Base-by-base conservation (phyloP, 1,140 invertebrate genomes). In the Hestina assimilis region DNA sequence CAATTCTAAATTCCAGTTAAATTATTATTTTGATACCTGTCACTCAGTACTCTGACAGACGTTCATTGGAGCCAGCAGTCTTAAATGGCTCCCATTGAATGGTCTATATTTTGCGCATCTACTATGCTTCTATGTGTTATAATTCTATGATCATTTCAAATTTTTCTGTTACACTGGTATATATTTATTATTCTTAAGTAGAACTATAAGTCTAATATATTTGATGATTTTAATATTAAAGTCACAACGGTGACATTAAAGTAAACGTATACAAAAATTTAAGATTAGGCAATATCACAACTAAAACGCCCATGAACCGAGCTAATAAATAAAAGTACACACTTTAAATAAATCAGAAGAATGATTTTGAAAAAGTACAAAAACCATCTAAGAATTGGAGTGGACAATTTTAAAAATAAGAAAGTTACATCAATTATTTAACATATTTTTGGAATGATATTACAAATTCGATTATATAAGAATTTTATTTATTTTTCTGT, bases 231-330 rank as follows among this genome's bases (percentile, higher is more conserved):
- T 83, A 78, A 79, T 12, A 84, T 84, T 87, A 84, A 79, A 69
- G 82, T 83, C 80, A 83, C 75, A 55, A 38, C 9, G 40, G 69
- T 77, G 82, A 87, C 83, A 66, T 68, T 76, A 77, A 79, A 79
- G 69, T 81, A 87, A 85, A 87, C 84, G 84, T 87, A 87, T 87
- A 87, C 84, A 81, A 85, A 84, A 79, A 72, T 78, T 82, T 83
- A 78, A 79, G 58, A 79, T 79, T 79, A 82, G 68, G 66, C 77
- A 77, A 87, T 87, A 87, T 87, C 84, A 87, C 84, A 87, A 87
- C 80, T 84, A 80, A 87, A 87, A 66, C 66, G 63, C 73, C 79
- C 68, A 70, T 28, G 19, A 31, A 24, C 42, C 75, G 75, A 74
- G 72, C 63, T 45, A 76, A 81, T 82, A 82, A 83, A 87, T 83